A percentile compares a stretch with the other conserved stretches of the same genome.
phyloP scores from a whole-genome alignment of 2,113 vertebrate species.

The Daphoenositta chrysoptera region DNA sequence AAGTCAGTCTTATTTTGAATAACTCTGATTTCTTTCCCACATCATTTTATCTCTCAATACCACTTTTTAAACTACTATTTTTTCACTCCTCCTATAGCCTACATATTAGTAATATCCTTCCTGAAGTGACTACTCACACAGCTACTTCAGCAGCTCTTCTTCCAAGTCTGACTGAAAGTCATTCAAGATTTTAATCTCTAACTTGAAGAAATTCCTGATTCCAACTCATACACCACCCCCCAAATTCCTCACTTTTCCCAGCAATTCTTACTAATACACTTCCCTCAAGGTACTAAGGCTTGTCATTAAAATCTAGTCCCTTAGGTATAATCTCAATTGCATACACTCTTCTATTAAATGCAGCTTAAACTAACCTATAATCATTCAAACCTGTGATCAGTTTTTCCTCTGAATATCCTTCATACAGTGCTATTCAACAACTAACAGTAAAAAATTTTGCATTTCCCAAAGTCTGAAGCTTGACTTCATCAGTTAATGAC shows the following conservation, averaged over 20 bases:
- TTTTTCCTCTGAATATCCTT: background rate
- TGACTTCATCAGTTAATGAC: background rate
- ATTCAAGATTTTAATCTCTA: background rate
- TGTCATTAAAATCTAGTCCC: background rate
- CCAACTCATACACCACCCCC: background rate
- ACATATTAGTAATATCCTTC: background rate
- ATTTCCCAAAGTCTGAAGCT: background rate
- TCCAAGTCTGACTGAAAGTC: background rate
- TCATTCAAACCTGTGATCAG: background rate
- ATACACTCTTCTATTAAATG: background rate
- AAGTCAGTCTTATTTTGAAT: background rate
- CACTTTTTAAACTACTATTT: background rate
- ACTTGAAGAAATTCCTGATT: background rate
- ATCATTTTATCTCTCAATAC: background rate
- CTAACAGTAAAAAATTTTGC: background rate
- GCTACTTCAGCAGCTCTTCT: background rate
- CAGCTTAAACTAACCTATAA: background rate
- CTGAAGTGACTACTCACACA: background rate
- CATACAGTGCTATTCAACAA: background rate
- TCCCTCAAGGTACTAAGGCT: background rate
- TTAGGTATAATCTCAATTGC: background rate
- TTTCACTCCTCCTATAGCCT: background rate
- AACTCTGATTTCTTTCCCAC: background rate
- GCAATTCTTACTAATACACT: background rate
- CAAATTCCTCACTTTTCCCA: background rate